Percentiles rank a stretch among this genome's conserved stretches.
Evolutionary conservation across 2,888 invertebrate genomes (phyloP).

Genomic region (Epistrophe eligans): DNA sequence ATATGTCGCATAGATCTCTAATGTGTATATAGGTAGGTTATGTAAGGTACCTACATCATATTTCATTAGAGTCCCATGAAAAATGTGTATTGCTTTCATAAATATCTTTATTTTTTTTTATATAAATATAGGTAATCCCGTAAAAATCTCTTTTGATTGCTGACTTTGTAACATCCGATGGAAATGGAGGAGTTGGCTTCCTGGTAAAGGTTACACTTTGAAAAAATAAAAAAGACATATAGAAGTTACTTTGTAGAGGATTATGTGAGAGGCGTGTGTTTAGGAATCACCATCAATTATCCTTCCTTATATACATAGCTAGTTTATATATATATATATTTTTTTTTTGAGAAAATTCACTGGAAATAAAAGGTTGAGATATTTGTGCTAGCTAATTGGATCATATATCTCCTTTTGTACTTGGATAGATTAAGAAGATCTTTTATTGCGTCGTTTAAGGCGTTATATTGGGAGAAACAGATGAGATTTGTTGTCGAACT

Average conservation of each 20-base stretch:
- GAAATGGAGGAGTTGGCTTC: constrained; percentile 4
- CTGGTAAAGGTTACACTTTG: constrained; percentile 15
- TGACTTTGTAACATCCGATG: constrained; percentile 39
- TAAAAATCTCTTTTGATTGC: constrained; percentile 45
- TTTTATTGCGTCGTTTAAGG: constrained; percentile 24
- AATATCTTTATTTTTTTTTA: constrained; percentile 8
- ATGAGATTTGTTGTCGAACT: constrained; percentile 6
- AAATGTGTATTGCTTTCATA: constrained; percentile 32
- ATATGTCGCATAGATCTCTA: not conserved
- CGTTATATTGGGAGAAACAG: not conserved
- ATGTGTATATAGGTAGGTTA: constrained; percentile 1
- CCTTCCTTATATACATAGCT: constrained; percentile 18
- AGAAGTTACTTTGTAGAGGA: constrained; percentile 30
- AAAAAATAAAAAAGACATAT: constrained; percentile 20
- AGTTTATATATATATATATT: constrained; percentile 20
- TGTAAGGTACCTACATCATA: constrained; percentile 18
- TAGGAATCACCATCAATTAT: constrained; percentile 35
- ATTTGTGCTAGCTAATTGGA: constrained; percentile 36
- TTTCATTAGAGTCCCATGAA: constrained; percentile 26
- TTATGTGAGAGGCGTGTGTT: constrained; percentile 36
- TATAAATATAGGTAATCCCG: constrained; percentile 35
- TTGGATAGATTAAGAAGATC: constrained; percentile 33
- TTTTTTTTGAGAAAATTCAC: constrained; percentile 21
- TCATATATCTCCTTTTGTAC: constrained; percentile 36
- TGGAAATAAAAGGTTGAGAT: constrained; percentile 29